These are phyloP conservation scores for Schizopygopsis pylzovi DNA, from an alignment of 2,797 vertebrate genomes.

Conservation along the genomic window DNA sequence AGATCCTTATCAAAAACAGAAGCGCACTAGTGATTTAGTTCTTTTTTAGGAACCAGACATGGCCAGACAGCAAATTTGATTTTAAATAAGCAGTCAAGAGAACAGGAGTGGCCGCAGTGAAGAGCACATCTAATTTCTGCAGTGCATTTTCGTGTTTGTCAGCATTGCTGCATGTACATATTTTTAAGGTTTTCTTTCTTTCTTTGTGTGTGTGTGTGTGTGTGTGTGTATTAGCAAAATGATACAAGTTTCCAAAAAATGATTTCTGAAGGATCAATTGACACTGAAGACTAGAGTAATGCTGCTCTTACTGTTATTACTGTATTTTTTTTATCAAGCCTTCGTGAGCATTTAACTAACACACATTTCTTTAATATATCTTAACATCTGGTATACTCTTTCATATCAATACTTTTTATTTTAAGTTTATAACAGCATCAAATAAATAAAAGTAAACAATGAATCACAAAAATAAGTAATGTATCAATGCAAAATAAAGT, in stretches of 20 bases:
- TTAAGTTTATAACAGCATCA: not conserved
- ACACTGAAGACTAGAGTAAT: not conserved
- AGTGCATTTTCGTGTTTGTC: not conserved
- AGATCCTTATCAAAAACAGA: not conserved
- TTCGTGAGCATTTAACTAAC: not conserved
- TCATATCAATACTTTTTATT: not conserved
- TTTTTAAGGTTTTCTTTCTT: not conserved
- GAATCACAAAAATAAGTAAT: not conserved
- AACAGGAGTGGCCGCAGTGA: not conserved
- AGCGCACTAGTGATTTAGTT: not conserved
- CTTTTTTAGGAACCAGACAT: conserved; percentile 10
- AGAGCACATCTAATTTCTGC: not conserved
- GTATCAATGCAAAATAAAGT: conserved; percentile 18
- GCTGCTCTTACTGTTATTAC: not conserved
- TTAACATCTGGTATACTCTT: not conserved
- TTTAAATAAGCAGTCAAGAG: not conserved
- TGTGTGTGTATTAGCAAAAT: not conserved
- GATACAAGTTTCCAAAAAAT: not conserved
- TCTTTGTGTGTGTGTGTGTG: not conserved
- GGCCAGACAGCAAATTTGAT: not conserved
- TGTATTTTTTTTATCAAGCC: not conserved
- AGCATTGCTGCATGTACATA: not conserved
- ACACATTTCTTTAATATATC: not conserved
- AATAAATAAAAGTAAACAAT: not conserved
- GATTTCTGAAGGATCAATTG: not conserved